A percentile compares a stretch with the other conserved stretches of the same genome.
Conservation (phyloP, 92 coral and sea anemone species). For the Actinostola sp. region DNA sequence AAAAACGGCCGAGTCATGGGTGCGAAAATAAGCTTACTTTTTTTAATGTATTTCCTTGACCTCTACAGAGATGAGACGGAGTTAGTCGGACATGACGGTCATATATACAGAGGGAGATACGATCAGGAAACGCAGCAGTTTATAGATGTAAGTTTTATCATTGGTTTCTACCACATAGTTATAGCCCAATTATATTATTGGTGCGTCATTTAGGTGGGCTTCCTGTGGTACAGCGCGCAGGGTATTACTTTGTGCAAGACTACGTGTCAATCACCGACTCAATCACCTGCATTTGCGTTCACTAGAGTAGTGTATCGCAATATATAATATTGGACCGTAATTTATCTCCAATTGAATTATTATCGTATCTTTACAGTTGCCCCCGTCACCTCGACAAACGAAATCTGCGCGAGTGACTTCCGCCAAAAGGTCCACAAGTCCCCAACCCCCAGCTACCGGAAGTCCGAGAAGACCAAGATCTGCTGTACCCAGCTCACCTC, state of each 20-base stretch:
- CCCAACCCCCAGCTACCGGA: conserved; percentile 77
- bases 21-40: neutral
- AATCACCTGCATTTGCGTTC: too few species aligned
- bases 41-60: neutral
- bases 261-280: too few species aligned
- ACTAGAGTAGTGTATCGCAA: too few species aligned
- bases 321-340: too few species aligned
- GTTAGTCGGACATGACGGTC: conserved; percentile 96
- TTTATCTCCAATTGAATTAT: neutral
- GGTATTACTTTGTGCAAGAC: too few species aligned
- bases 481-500: conserved; percentile 81
- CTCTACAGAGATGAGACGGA: conserved; percentile 80
- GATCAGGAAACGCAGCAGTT: conserved; percentile 66
- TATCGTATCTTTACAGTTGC: conserved; percentile 15
- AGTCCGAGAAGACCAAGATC: conserved; percentile 83
- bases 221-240: too few species aligned
- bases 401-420: conserved; percentile 68
- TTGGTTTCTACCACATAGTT: too few species aligned
- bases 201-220: too few species aligned
- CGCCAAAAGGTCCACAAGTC: conserved; percentile 64
- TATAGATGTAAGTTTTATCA: conserved; percentile 37
- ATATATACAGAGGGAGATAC: conserved; percentile 88
- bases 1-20: too few species aligned
- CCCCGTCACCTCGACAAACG: conserved; percentile 55
- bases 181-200: too few species aligned